Evolutionary conservation across 2,797 vertebrate species (phyloP).

Genomic region (Chaetodon trifasciatus): DNA sequence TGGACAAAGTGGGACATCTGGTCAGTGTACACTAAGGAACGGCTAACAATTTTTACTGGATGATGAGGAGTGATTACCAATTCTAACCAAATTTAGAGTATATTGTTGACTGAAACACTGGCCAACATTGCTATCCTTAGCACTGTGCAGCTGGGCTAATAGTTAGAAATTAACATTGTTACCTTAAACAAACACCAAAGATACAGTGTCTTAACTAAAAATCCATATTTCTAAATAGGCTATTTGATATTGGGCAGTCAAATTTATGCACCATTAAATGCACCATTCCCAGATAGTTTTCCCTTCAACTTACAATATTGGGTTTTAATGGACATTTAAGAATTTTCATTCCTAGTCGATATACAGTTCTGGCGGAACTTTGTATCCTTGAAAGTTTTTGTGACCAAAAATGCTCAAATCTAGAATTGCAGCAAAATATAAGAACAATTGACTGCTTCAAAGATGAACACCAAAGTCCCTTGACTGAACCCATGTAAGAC

Average conservation of each 20-base stretch:
- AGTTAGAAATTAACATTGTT: too few relatives aligned
- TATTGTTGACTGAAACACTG: too few relatives aligned
- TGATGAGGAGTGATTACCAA: too few relatives aligned
- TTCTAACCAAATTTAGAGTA: too few relatives aligned
- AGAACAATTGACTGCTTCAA: background rate
- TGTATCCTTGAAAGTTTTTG: background rate
- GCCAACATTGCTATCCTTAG: too few relatives aligned
- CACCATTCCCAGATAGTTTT: background rate
- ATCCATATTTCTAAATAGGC: too few relatives aligned
- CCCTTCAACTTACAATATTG: background rate
- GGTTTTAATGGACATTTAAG: conserved; percentile 10
- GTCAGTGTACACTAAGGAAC: too few relatives aligned
- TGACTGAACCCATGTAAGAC: background rate
- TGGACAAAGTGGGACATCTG: too few relatives aligned
- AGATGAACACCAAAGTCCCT: conserved; percentile 1
- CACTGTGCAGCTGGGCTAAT: too few relatives aligned
- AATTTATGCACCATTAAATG: background rate
- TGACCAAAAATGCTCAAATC: background rate
- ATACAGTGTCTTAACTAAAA: too few relatives aligned
- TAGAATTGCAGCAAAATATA: background rate
- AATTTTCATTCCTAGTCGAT: background rate
- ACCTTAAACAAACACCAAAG: too few relatives aligned
- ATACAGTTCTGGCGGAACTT: background rate
- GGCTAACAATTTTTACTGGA: too few relatives aligned
- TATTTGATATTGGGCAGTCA: background rate